Evolutionary conservation across 1,140 invertebrate genomes (phyloP).

Genomic region (Cyrtorhinus lividipennis): DNA sequence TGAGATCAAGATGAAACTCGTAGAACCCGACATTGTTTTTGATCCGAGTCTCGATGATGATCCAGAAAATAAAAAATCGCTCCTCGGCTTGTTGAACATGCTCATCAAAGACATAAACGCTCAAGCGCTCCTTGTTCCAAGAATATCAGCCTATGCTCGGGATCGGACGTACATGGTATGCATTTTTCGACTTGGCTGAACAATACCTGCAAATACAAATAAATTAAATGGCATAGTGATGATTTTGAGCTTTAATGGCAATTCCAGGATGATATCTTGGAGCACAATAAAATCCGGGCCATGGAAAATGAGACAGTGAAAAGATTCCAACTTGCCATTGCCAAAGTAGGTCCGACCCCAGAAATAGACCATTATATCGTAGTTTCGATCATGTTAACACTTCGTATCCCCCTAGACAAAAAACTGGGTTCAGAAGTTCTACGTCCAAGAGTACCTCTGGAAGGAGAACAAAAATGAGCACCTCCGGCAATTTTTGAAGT

Average conservation of each 20-base stretch:
- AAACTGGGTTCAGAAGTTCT: slow-evolving; percentile 22
- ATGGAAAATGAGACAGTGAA: slow-evolving; percentile 19
- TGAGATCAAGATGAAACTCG: slow-evolving; percentile 46
- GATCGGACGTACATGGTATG: slow-evolving; percentile 22
- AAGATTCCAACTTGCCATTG: slow-evolving; percentile 17
- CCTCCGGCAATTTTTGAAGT: slow-evolving; percentile 47
- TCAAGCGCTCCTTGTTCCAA: slow-evolving; percentile 30
- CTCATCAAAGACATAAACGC: slow-evolving; percentile 45
- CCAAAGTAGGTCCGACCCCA: slow-evolving; percentile 19
- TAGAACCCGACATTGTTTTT: slow-evolving; percentile 44
- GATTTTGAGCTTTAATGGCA: too few species aligned
- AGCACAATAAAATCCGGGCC: slow-evolving; percentile 12
- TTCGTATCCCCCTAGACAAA: slow-evolving; percentile 20
- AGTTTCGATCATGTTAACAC: too few species aligned
- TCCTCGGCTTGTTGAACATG: slow-evolving; percentile 40
- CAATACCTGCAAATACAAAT: too few species aligned
- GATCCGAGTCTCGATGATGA: slow-evolving; percentile 40
- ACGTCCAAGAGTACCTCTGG: slow-evolving; percentile 46
- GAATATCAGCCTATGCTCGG: slow-evolving; percentile 19
- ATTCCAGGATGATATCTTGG: slow-evolving; percentile 23
- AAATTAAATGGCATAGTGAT: too few species aligned
- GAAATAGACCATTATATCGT: too few species aligned
- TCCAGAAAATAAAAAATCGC: slow-evolving; percentile 38
- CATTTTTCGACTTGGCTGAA: too few species aligned
- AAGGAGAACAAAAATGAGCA: slow-evolving; percentile 43